Percentiles rank a stretch among this genome's conserved stretches.
phyloP scores from a whole-genome alignment of 2,797 vertebrate genomes.

The Siniperca undulata region DNA sequence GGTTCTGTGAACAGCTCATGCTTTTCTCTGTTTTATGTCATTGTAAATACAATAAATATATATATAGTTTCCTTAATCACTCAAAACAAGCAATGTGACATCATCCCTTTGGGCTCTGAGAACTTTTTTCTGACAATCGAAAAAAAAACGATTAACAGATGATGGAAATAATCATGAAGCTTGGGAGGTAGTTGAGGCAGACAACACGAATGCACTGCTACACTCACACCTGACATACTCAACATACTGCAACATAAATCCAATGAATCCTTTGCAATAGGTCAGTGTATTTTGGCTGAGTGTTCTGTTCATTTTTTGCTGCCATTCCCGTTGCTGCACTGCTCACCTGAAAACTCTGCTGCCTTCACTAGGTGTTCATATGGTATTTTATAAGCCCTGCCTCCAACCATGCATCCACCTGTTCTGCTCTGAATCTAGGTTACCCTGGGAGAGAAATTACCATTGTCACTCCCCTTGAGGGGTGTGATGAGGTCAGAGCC shows the following conservation, averaged over 20 bases:
- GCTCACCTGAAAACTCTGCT: slow-evolving; percentile 3
- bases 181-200: neutral
- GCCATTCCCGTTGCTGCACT: neutral
- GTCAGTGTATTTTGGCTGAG: neutral
- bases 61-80: neutral
- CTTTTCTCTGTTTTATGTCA: neutral
- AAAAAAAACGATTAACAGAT: neutral
- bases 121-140: neutral
- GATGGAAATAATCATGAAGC: neutral
- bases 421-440: neutral
- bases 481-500: neutral
- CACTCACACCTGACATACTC: neutral
- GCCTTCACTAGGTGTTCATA: neutral
- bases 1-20: neutral
- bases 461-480: neutral
- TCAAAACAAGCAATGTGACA: neutral
- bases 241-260: neutral
- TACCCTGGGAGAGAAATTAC: slow-evolving; percentile 1
- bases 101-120: neutral
- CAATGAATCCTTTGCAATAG: neutral
- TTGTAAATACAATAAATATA: neutral
- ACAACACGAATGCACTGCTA: neutral
- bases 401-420: slow-evolving; percentile 3
- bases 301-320: neutral
- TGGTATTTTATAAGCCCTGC: neutral